Evolutionary conservation across 2,888 invertebrate species (phyloP).

Genomic region (Athalia cordata): DNA sequence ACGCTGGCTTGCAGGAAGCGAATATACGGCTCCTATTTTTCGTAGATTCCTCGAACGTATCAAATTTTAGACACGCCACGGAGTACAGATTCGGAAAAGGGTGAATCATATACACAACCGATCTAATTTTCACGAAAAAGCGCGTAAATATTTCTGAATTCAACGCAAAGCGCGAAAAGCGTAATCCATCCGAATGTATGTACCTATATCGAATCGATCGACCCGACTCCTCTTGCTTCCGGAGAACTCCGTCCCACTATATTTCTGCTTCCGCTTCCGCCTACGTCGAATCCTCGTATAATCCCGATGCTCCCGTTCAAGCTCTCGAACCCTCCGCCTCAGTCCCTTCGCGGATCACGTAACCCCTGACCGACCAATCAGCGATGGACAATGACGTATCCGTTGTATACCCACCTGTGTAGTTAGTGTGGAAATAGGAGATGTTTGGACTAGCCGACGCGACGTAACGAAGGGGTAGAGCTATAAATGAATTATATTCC

Average conservation of each 20-base stretch:
- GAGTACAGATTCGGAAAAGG: too few relatives aligned
- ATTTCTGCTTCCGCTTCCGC: constrained; percentile 14
- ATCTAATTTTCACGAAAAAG: too few relatives aligned
- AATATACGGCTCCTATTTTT: too few relatives aligned
- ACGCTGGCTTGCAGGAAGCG: too few relatives aligned
- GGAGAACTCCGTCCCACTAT: constrained; percentile 19
- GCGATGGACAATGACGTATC: constrained; percentile 11
- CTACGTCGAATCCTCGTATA: constrained; percentile 29
- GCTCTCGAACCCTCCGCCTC: not conserved
- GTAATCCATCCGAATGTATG: not conserved
- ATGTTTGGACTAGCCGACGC: too few relatives aligned
- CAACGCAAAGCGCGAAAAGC: not conserved
- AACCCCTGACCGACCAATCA: constrained; percentile 24
- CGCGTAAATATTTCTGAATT: not conserved
- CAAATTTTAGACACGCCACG: too few relatives aligned
- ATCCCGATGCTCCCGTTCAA: not conserved
- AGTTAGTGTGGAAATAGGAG: too few relatives aligned
- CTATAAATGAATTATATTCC: too few relatives aligned
- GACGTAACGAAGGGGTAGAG: too few relatives aligned
- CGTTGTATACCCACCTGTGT: constrained; percentile 7
- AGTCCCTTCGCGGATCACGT: not conserved
- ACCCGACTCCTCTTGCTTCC: constrained; percentile 18
- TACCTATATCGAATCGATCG: constrained; percentile 18
- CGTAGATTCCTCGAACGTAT: too few relatives aligned
- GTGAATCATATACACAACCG: too few relatives aligned